These are phyloP conservation scores for Halcyon senegalensis DNA, from an alignment of 2,113 vertebrate species.

Conservation along the genomic window DNA sequence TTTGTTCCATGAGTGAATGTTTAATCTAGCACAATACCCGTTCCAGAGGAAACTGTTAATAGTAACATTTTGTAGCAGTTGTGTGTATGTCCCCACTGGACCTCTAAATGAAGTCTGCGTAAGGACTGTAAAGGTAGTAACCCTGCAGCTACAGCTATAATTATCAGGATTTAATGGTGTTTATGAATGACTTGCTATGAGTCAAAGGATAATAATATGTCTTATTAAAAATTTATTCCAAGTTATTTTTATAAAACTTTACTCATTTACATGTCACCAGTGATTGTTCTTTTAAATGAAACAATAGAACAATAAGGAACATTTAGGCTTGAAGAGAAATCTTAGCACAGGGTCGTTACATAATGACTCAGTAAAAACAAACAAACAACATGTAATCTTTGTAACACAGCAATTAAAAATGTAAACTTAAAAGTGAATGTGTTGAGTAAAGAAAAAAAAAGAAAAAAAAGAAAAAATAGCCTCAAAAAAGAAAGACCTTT, in stretches of 20 bases:
- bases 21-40: conserved; percentile 50
- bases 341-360: conserved; percentile 1
- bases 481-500: neutral
- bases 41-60: conserved; percentile 62
- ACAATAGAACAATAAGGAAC: conserved; percentile 44
- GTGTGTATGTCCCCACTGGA: conserved; percentile 64
- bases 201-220: conserved; percentile 71
- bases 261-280: conserved; percentile 57
- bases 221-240: conserved; percentile 75
- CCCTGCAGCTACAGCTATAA: conserved; percentile 70
- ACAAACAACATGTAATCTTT: neutral
- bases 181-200: conserved; percentile 74
- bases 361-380: conserved; percentile 33
- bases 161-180: conserved; percentile 73
- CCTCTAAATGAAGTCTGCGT: conserved; percentile 69
- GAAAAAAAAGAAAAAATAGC: neutral
- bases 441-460: neutral
- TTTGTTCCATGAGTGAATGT: conserved; percentile 56
- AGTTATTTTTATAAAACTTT: conserved; percentile 71
- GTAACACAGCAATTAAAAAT: conserved; percentile 4
- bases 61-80: conserved; percentile 62
- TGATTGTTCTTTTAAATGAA: conserved; percentile 50
- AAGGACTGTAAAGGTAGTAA: conserved; percentile 69
- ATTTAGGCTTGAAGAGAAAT: conserved; percentile 15
- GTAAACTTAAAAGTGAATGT: neutral